These are phyloP conservation scores for Danio jaintianensis DNA, from an alignment of 2,797 vertebrate species.

Conservation along the genomic window DNA sequence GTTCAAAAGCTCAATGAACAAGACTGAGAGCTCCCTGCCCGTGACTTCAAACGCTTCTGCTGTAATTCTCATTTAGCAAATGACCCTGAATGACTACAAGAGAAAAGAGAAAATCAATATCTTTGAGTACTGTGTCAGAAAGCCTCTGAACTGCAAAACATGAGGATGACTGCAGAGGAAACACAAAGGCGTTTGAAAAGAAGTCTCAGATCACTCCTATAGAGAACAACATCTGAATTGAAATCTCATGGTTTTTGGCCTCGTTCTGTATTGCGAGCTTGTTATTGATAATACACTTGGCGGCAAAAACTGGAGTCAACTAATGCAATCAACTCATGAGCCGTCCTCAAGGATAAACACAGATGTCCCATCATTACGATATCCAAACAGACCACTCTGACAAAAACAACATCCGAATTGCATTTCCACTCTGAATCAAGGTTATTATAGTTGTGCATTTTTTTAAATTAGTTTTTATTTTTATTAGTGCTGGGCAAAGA, in stretches of 20 bases:
- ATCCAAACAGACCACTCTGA: background rate
- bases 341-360: background rate
- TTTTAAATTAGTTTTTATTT: no score
- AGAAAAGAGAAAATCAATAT: constrained; percentile 59
- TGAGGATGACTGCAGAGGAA: background rate
- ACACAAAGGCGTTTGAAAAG: constrained; percentile 35
- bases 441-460: no score
- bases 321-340: background rate
- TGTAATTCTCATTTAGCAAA: constrained; percentile 61
- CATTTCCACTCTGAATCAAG: background rate
- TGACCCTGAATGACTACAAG: constrained; percentile 51
- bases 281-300: background rate
- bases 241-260: background rate
- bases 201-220: constrained; percentile 21
- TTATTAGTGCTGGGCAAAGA: no score
- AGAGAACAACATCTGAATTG: constrained; percentile 6
- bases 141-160: constrained; percentile 43
- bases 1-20: constrained; percentile 16
- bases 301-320: background rate
- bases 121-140: constrained; percentile 44
- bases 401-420: background rate
- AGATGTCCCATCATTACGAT: background rate
- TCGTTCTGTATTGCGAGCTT: constrained; percentile 15
- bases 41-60: constrained; percentile 48
- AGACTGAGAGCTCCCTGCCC: constrained; percentile 10